A percentile compares a stretch with the other conserved stretches of the same genome.
These are phyloP conservation scores for Caenorhabditis drosophilae DNA, from an alignment of 2,888 invertebrate species.

Conservation along the genomic window DNA sequence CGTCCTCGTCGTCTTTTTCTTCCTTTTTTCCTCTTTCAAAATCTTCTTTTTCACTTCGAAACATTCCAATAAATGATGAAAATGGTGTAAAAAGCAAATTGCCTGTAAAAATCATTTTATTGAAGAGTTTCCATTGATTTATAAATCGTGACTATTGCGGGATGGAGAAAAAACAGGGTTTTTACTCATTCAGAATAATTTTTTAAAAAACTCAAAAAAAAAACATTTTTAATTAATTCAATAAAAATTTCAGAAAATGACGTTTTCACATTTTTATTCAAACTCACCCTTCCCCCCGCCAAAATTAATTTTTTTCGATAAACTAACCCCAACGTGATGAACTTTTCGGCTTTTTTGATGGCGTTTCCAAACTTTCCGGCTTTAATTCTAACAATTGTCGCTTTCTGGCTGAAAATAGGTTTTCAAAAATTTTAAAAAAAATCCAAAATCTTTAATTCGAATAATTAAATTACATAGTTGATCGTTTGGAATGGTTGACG, in stretches of 20 bases:
- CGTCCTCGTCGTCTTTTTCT: no score
- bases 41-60: background rate
- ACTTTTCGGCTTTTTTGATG: constrained; percentile 3
- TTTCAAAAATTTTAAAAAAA: background rate
- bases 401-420: constrained; percentile 18
- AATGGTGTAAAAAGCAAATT: background rate
- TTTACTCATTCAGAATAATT: no score
- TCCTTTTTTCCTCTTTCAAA: constrained; percentile 3
- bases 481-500: no score
- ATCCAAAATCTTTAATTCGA: background rate
- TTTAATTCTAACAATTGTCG: constrained; percentile 12
- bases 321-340: background rate
- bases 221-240: no score
- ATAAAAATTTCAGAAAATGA: no score
- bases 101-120: background rate
- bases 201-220: no score
- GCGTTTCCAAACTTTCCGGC: background rate
- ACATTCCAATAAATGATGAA: constrained; percentile 10
- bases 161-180: no score
- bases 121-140: background rate
- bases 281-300: no score
- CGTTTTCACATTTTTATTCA: no score
- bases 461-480: no score
- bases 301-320: no score
- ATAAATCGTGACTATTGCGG: no score